Evolutionary conservation across 2,888 invertebrate species (phyloP).

Genomic region (Trichopoda pennipes): DNA sequence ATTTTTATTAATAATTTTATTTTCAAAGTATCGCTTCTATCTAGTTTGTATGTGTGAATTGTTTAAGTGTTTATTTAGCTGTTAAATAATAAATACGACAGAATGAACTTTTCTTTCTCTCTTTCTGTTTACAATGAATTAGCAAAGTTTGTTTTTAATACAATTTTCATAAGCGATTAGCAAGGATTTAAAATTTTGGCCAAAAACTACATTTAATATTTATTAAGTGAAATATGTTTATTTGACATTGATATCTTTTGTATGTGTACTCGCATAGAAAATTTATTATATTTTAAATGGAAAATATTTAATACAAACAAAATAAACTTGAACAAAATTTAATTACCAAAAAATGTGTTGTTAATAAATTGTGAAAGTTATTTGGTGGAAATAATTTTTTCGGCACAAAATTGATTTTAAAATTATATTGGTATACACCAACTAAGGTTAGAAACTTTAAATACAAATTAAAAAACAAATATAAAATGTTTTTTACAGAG

Average conservation of each 20-base stretch:
- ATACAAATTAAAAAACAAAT: no score
- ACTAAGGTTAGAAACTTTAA: no score
- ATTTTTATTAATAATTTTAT: background rate
- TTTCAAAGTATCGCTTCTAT: background rate
- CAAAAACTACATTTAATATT: background rate
- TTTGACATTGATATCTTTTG: constrained; percentile 17
- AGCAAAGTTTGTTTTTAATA: constrained; percentile 17
- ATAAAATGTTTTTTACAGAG: no score
- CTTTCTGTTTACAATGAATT: background rate
- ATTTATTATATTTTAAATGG: no score
- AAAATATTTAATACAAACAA: no score
- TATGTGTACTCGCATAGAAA: background rate
- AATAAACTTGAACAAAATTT: no score
- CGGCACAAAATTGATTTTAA: no score
- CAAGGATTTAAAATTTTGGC: background rate
- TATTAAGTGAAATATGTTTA: constrained; percentile 2
- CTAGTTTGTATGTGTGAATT: background rate
- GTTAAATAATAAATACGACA: constrained; percentile 5
- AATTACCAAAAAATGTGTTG: no score
- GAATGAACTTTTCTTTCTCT: constrained; percentile 1
- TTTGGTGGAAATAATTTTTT: no score
- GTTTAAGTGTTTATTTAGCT: background rate
- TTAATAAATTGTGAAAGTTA: no score
- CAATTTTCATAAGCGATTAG: constrained; percentile 23
- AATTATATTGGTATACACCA: no score